phyloP scores from a whole-genome alignment of 2,888 invertebrate species.

The Hermodice carunculata region DNA sequence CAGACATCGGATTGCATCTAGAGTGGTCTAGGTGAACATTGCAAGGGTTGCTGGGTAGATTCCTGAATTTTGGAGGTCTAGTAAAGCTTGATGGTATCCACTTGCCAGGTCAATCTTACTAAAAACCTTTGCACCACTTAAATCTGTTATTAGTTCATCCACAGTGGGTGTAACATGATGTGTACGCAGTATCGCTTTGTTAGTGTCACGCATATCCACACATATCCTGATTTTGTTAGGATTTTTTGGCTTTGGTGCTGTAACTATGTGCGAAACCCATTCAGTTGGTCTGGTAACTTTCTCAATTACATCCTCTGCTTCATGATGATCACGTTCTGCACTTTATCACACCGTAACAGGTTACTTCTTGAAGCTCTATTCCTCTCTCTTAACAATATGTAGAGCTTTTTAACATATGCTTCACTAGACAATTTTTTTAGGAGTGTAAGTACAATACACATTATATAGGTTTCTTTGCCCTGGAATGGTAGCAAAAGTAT shows the following conservation, averaged over 20 bases:
- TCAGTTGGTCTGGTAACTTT: conserved; percentile 26
- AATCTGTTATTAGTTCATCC: conserved; percentile 32
- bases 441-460: too few species aligned
- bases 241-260: conserved; percentile 21
- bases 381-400: too few species aligned
- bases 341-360: too few species aligned
- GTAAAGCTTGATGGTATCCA: conserved; percentile 26
- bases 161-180: conserved; percentile 31
- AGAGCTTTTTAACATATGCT: too few species aligned
- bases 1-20: too few species aligned
- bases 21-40: too few species aligned
- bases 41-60: too few species aligned
- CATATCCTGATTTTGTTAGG: conserved; percentile 25
- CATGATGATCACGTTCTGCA: conserved; percentile 24
- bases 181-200: conserved; percentile 28
- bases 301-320: conserved; percentile 33
- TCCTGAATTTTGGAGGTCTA: conserved; percentile 21
- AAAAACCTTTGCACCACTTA: conserved; percentile 29
- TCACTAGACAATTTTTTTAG: too few species aligned
- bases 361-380: too few species aligned
- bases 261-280: conserved; percentile 34
- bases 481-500: too few species aligned
- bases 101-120: conserved; percentile 23
- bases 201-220: conserved; percentile 30
- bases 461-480: too few species aligned